Percentiles rank a stretch among this genome's conserved stretches.
phyloP scores from a whole-genome alignment of 2,797 vertebrate genomes.

The Cetoscarus ocellatus region DNA sequence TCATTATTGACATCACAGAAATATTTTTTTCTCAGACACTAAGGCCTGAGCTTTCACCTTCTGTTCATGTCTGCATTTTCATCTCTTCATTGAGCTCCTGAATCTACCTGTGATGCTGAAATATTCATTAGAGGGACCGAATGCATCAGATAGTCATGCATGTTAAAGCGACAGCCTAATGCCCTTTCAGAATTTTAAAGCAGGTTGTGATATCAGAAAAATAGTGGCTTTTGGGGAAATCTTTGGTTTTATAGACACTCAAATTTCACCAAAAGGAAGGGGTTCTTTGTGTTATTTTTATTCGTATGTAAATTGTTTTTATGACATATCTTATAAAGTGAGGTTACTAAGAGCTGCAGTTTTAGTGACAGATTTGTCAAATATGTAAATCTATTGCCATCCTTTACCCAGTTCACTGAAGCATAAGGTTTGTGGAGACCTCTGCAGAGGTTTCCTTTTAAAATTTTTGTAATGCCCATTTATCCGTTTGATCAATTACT shows the following conservation, averaged over 20 bases:
- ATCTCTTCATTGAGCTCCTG: conserved; percentile 31
- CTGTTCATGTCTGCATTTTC: conserved; percentile 53
- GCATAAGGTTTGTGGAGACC: too few relatives aligned
- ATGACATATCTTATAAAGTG: too few relatives aligned
- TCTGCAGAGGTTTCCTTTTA: too few relatives aligned
- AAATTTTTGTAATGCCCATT: too few relatives aligned
- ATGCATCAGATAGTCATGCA: conserved; percentile 61
- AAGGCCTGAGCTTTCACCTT: conserved; percentile 49
- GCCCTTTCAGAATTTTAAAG: conserved; percentile 31
- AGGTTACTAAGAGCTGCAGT: too few relatives aligned
- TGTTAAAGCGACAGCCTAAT: conserved; percentile 55
- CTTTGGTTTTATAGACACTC: conserved; percentile 38
- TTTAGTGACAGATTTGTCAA: too few relatives aligned
- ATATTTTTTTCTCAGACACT: conserved; percentile 45
- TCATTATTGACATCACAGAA: conserved; percentile 71
- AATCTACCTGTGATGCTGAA: conserved; percentile 66
- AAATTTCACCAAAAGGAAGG: conserved; percentile 10
- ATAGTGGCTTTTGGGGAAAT: conserved; percentile 5
- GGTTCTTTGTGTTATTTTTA: not conserved
- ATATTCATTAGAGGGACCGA: conserved; percentile 56
- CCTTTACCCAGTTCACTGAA: too few relatives aligned
- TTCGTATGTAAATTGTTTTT: too few relatives aligned
- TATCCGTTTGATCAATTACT: too few relatives aligned
- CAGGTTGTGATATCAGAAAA: conserved; percentile 32
- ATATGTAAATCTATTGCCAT: too few relatives aligned